Evolutionary conservation across 2,888 invertebrate species (phyloP).

Genomic region (Quadroppia sp.): DNA sequence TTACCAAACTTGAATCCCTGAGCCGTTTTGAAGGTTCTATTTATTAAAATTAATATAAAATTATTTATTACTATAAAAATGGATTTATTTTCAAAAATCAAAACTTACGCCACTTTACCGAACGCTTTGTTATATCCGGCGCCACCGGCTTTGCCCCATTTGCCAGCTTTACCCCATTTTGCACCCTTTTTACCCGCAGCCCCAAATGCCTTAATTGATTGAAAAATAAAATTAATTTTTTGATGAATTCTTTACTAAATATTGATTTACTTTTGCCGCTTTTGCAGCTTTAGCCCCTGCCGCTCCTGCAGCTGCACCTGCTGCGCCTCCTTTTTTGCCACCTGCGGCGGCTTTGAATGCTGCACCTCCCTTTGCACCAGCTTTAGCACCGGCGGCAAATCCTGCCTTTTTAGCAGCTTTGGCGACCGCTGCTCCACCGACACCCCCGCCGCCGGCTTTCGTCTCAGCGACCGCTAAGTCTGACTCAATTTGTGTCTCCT

Average conservation of each 20-base stretch:
- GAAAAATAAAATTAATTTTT: not conserved
- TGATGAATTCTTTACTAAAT: not conserved
- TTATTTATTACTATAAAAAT: not conserved
- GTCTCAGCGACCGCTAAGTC: constrained; percentile 28
- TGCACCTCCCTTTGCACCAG: constrained; percentile 35
- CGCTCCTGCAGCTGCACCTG: constrained; percentile 27
- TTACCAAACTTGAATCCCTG: constrained; percentile 44
- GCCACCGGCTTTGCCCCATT: constrained; percentile 34
- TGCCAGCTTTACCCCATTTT: constrained; percentile 27
- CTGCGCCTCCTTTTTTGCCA: constrained; percentile 33
- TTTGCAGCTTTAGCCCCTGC: constrained; percentile 13
- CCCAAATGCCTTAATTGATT: not conserved
- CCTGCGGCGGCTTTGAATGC: constrained; percentile 31
- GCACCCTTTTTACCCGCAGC: constrained; percentile 29
- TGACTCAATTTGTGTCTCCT: constrained; percentile 21
- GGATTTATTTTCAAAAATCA: not conserved
- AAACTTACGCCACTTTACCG: constrained; percentile 37
- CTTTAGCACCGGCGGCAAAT: constrained; percentile 35
- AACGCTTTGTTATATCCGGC: constrained; percentile 29
- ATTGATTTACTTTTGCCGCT: constrained; percentile 7
- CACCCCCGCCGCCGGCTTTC: constrained; percentile 8
- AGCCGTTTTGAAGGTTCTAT: constrained; percentile 20
- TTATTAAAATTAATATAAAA: not conserved
- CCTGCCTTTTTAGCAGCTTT: constrained; percentile 37
- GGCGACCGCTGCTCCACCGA: constrained; percentile 32